Evolutionary conservation across 2,888 invertebrate species (phyloP).

Genomic region (Drosophila pseudotakahashii): DNA sequence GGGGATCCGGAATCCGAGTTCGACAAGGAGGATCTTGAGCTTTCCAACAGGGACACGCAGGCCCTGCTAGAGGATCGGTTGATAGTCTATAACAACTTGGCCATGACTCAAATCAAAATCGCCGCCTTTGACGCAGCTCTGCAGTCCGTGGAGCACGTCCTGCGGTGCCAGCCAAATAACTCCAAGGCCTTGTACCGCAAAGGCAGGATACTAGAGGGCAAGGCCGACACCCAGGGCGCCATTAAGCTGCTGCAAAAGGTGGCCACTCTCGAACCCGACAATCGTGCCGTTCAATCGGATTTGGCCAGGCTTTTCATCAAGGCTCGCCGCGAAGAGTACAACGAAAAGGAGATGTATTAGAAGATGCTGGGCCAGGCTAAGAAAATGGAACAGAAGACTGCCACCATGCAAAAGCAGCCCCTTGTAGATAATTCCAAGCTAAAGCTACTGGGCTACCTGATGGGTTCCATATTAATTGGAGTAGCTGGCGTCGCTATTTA

Average conservation of each 20-base stretch:
- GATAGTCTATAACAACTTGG: constrained; percentile 95
- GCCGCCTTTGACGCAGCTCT: constrained; percentile 94
- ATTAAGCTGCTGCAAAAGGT: constrained; percentile 88
- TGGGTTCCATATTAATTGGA: constrained; percentile 90
- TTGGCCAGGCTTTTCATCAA: constrained; percentile 86
- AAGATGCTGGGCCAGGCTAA: constrained; percentile 87
- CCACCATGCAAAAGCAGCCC: constrained; percentile 76
- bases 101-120: constrained; percentile 95
- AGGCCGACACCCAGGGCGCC: constrained; percentile 89
- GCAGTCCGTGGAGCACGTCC: constrained; percentile 92
- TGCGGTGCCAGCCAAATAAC: constrained; percentile 93
- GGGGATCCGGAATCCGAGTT: constrained; percentile 87
- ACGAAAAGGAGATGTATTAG: constrained; percentile 88
- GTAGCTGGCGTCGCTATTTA: constrained; percentile 90
- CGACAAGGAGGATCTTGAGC: constrained; percentile 84
- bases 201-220: constrained; percentile 89
- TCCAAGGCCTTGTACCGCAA: constrained; percentile 96
- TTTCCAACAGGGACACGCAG: constrained; percentile 87
- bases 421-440: constrained; percentile 83
- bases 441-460: constrained; percentile 83
- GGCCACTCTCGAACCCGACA: constrained; percentile 87
- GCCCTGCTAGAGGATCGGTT: constrained; percentile 91
- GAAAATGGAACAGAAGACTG: constrained; percentile 83
- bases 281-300: constrained; percentile 86
- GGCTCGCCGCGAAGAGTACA: constrained; percentile 86